phyloP scores from a whole-genome alignment of 2,797 vertebrate genomes.

The Craterocephalus amniculus region DNA sequence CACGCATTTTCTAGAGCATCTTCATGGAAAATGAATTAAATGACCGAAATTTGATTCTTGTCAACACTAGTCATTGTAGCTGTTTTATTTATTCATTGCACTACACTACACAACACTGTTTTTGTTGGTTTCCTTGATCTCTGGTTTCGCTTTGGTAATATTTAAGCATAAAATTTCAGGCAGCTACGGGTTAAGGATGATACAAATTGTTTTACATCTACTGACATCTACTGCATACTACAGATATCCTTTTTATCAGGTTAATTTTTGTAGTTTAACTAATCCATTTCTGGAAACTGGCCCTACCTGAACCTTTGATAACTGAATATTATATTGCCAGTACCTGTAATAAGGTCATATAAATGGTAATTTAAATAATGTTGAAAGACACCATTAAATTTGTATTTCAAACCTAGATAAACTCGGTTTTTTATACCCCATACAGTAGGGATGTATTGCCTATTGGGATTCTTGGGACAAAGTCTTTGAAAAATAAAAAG shows the following conservation, averaged over 20 bases:
- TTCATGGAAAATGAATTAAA: background rate
- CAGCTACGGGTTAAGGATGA: background rate
- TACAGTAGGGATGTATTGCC: constrained; percentile 34
- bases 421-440: background rate
- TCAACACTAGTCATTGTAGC: background rate
- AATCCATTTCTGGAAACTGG: background rate
- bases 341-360: constrained; percentile 7
- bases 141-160: background rate
- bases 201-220: background rate
- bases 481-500: constrained; percentile 50
- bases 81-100: background rate
- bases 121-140: background rate
- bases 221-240: background rate
- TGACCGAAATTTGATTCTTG: too few species aligned
- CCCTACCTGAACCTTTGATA: background rate
- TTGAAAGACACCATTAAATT: background rate
- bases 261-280: background rate
- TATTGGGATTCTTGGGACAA: constrained; percentile 54
- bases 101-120: too few species aligned
- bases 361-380: constrained; percentile 1
- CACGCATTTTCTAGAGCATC: background rate
- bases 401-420: background rate
- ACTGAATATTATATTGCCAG: background rate
- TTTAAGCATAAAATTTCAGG: background rate
- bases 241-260: background rate